phyloP scores from a whole-genome alignment of 1,140 invertebrate genomes.

The Nephila pilipes region DNA sequence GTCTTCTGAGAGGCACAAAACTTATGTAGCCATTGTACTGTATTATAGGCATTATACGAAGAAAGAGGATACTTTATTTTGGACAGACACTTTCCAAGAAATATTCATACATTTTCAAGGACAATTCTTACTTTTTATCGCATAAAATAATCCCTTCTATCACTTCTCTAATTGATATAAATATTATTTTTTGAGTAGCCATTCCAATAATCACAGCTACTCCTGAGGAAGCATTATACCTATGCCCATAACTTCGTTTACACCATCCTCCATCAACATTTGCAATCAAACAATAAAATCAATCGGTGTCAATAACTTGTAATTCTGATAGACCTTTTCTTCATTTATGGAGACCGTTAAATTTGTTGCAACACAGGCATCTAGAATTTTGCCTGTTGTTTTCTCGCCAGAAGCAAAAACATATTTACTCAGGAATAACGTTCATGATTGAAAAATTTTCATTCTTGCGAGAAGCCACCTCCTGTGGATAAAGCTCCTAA shows the following conservation, averaged over 20 bases:
- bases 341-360: background rate
- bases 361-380: background rate
- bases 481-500: background rate
- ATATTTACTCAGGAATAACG: background rate
- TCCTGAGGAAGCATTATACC: background rate
- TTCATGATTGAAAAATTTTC: background rate
- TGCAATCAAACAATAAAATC: background rate
- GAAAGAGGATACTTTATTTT: too few relatives aligned
- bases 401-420: background rate
- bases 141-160: too few relatives aligned
- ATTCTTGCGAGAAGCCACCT: background rate
- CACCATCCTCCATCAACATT: slow-evolving; percentile 6
- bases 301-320: background rate
- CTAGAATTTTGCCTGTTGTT: background rate
- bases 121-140: too few relatives aligned
- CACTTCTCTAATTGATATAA: too few relatives aligned
- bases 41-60: too few relatives aligned
- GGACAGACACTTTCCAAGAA: too few relatives aligned
- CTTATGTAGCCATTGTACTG: too few relatives aligned
- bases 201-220: background rate
- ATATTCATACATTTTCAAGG: too few relatives aligned
- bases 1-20: too few relatives aligned
- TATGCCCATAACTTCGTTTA: background rate
- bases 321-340: background rate
- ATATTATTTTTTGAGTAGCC: background rate